Evolutionary conservation across 2,888 invertebrate genomes (phyloP).

Genomic region (Mycalesis mineus): DNA sequence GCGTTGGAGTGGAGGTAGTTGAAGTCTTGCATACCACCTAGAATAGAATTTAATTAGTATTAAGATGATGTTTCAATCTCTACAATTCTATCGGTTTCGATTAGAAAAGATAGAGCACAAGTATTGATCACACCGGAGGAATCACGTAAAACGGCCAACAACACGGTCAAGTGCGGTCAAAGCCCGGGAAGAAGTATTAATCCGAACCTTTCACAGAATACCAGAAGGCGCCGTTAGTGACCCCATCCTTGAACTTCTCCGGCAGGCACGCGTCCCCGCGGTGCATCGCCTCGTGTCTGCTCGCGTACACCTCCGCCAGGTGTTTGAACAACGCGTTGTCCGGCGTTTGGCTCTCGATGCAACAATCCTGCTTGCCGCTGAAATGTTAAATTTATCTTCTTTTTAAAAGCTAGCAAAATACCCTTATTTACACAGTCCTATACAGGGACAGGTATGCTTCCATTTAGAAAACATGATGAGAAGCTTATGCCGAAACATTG

Average conservation of each 20-base stretch:
- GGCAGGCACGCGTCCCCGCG: constrained; percentile 83
- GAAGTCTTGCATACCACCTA: constrained; percentile 98
- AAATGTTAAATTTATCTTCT: not conserved
- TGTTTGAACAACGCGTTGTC: constrained; percentile 89
- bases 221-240: constrained; percentile 96
- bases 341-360: constrained; percentile 86
- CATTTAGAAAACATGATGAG: too few relatives aligned
- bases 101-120: too few relatives aligned
- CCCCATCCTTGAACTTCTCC: constrained; percentile 86
- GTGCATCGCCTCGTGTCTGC: constrained; percentile 86
- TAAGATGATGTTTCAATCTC: too few relatives aligned
- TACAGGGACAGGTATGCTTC: too few relatives aligned
- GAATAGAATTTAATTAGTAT: constrained; percentile 23
- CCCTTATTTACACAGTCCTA: too few relatives aligned
- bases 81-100: too few relatives aligned
- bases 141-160: too few relatives aligned
- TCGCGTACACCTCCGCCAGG: constrained; percentile 87
- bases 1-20: constrained; percentile 97
- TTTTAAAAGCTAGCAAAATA: too few relatives aligned
- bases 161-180: too few relatives aligned
- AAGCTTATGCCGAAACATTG: too few relatives aligned
- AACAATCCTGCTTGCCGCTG: constrained; percentile 77
- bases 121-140: too few relatives aligned
- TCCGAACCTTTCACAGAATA: constrained; percentile 87
- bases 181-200: constrained; percentile 23